A percentile compares a stretch with the other conserved stretches of the same genome.
These are phyloP conservation scores for Datnioides undecimradiatus DNA, from an alignment of 2,113 vertebrate species.

Conservation along the genomic window DNA sequence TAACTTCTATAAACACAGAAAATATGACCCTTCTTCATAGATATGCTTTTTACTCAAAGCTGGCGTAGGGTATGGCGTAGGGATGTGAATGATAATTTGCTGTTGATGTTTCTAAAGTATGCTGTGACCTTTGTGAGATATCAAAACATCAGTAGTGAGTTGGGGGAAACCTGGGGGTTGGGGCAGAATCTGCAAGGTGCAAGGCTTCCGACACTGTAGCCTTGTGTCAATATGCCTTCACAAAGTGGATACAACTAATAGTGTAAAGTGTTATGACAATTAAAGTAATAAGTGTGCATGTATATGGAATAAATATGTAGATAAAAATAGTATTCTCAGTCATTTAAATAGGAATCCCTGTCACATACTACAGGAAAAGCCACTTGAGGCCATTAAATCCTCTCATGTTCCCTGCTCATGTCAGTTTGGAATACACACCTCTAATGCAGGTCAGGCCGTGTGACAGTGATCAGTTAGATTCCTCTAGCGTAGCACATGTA, in stretches of 20 bases:
- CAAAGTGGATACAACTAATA: neutral
- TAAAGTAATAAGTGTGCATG: neutral
- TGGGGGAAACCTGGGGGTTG: neutral
- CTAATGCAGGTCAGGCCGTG: conserved; percentile 36
- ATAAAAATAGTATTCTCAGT: neutral
- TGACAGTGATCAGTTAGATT: conserved; percentile 43
- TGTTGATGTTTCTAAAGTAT: conserved; percentile 40
- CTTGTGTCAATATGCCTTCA: neutral
- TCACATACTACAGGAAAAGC: conserved; percentile 27
- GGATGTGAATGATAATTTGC: conserved; percentile 28
- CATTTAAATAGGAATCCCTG: conserved; percentile 11
- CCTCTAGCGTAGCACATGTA: conserved; percentile 21
- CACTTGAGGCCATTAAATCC: conserved; percentile 29
- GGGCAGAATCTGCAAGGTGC: neutral
- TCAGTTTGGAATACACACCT: conserved; percentile 29
- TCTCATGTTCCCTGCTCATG: conserved; percentile 30
- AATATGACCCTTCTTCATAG: neutral
- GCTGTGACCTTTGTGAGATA: conserved; percentile 24
- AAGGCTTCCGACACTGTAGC: neutral
- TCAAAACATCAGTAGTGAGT: conserved; percentile 18
- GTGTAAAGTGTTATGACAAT: neutral
- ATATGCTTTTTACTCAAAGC: conserved; percentile 8
- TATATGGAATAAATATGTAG: neutral
- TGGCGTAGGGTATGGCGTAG: neutral
- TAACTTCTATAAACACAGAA: neutral